Evolutionary conservation across 2,797 vertebrate species (phyloP).

Genomic region (Muscicapa striata): DNA sequence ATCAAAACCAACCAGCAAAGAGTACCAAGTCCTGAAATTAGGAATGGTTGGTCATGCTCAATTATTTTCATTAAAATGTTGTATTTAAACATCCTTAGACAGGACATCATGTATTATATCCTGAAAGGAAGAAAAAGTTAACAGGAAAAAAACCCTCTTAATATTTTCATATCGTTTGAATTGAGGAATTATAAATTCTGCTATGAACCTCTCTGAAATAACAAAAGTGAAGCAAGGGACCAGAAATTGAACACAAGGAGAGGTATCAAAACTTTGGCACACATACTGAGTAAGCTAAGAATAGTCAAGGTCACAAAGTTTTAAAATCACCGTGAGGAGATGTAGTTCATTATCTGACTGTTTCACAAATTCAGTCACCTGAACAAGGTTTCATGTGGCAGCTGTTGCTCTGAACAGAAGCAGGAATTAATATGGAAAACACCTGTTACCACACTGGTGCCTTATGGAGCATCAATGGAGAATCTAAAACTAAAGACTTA

Average conservation of each 20-base stretch:
- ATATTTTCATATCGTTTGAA: neutral
- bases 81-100: neutral
- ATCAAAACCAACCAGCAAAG: fast-evolving
- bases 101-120: neutral
- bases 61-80: neutral
- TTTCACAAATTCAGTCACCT: constrained; percentile 3
- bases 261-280: neutral
- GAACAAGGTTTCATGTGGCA: constrained; percentile 1
- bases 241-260: neutral
- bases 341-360: neutral
- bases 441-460: neutral
- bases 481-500: neutral
- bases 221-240: neutral
- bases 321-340: neutral
- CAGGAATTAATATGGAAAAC: neutral
- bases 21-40: neutral
- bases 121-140: neutral
- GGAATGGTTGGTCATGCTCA: fast-evolving
- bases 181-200: neutral
- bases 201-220: neutral
- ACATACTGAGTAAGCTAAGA: fast-evolving
- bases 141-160: fast-evolving
- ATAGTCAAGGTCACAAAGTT: neutral
- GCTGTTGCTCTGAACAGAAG: neutral
- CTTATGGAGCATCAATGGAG: neutral